phyloP scores from a whole-genome alignment of 2,888 invertebrate genomes.

The Aelia acuminata region DNA sequence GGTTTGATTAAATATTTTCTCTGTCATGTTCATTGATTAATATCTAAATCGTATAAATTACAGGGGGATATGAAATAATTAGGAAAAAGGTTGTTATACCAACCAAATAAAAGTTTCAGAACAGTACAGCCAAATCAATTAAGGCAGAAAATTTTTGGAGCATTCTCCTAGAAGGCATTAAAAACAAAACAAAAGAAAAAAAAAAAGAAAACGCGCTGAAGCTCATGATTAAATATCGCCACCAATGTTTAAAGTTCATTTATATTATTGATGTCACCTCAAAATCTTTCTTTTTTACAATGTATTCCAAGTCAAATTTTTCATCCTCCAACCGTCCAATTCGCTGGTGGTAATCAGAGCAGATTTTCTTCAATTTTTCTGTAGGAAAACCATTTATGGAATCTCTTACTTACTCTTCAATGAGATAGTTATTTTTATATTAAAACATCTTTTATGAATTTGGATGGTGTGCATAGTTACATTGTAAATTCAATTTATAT shows the following conservation, averaged over 20 bases:
- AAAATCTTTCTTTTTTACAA: conserved; percentile 98
- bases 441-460: neutral
- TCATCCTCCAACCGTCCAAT: conserved; percentile 90
- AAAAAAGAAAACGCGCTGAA: conserved; percentile 59
- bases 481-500: neutral
- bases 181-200: conserved; percentile 55
- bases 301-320: conserved; percentile 98
- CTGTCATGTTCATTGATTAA: conserved; percentile 4
- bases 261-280: conserved; percentile 77
- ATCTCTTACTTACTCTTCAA: conserved; percentile 28
- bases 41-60: conserved; percentile 5
- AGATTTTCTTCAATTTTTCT: conserved; percentile 83
- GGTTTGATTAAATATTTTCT: conserved; percentile 30
- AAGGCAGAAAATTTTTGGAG: conserved; percentile 54
- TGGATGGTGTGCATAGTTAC: neutral
- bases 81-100: conserved; percentile 50
- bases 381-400: conserved; percentile 68
- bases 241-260: conserved; percentile 55
- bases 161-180: conserved; percentile 59
- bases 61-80: neutral
- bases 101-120: conserved; percentile 34
- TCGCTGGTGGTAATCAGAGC: conserved; percentile 90
- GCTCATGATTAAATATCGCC: conserved; percentile 61
- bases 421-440: neutral
- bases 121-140: conserved; percentile 54